phyloP scores from a whole-genome alignment of 2,888 invertebrate genomes.

The Cryptosula pallasiana region DNA sequence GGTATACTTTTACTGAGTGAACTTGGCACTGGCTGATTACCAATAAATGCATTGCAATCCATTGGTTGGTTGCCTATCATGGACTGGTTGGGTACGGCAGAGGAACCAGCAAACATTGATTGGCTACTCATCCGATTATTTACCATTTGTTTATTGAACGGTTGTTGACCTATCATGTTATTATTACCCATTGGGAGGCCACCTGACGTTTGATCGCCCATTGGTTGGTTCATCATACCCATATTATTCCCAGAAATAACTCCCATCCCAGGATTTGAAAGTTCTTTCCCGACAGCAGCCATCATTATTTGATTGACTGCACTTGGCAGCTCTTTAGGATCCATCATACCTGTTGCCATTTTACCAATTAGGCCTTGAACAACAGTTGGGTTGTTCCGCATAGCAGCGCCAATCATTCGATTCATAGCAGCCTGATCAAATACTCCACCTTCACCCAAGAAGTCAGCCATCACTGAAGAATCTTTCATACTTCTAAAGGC shows the following conservation, averaged over 20 bases:
- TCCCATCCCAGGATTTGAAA: too few species aligned
- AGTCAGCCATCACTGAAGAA: background rate
- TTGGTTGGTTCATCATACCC: background rate
- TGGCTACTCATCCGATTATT: background rate
- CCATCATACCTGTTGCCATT: constrained; percentile 12
- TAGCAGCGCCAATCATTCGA: background rate
- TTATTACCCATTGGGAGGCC: background rate
- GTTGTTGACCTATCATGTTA: background rate
- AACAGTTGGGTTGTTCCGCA: constrained; percentile 4
- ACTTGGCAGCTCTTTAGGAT: background rate
- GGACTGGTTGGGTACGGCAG: background rate
- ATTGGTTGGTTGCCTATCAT: background rate
- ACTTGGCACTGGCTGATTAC: background rate
- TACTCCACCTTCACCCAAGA: background rate
- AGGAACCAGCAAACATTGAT: background rate
- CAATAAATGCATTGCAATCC: background rate
- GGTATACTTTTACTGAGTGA: background rate
- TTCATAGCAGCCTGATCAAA: background rate
- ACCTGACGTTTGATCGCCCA: too few species aligned
- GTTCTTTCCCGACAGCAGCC: background rate
- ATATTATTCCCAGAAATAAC: too few species aligned
- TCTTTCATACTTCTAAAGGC: background rate
- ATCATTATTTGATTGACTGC: background rate
- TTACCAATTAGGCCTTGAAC: background rate
- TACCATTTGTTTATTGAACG: background rate